These are phyloP conservation scores for Heliconius erato DNA, from an alignment of 2,888 invertebrate genomes.

Conservation along the genomic window DNA sequence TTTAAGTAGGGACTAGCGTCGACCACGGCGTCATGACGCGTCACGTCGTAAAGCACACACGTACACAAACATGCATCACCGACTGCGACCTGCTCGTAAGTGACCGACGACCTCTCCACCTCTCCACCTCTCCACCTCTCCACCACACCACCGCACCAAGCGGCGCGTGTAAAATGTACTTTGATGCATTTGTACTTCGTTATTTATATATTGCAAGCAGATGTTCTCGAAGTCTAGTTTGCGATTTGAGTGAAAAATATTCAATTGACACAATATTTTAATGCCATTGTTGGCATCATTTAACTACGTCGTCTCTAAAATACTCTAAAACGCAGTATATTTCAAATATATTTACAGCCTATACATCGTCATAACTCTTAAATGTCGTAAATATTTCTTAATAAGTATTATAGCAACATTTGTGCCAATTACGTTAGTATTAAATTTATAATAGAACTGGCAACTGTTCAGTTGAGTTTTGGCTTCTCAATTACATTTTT, in stretches of 20 bases:
- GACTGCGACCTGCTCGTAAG: background rate
- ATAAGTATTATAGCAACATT: background rate
- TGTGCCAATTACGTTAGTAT: slow-evolving; percentile 19
- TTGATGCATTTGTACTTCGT: too few species aligned
- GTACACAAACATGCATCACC: background rate
- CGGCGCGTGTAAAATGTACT: too few species aligned
- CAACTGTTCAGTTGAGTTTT: slow-evolving; percentile 19
- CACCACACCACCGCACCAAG: too few species aligned
- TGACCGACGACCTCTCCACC: background rate
- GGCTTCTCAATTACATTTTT: slow-evolving; percentile 6
- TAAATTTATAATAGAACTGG: slow-evolving; percentile 27
- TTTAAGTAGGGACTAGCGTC: background rate
- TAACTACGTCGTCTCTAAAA: background rate
- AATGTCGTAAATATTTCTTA: background rate
- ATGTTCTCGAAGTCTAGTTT: background rate
- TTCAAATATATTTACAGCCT: background rate
- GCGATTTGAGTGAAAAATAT: background rate
- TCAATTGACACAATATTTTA: background rate
- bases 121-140: too few species aligned
- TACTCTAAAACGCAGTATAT: background rate
- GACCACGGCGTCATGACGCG: background rate
- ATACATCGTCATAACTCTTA: background rate
- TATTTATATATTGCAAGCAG: too few species aligned
- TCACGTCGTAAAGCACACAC: slow-evolving; percentile 26
- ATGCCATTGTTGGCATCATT: background rate